Conservation (phyloP, 2,888 invertebrate genomes). For the Mongoloraphidia duomilia region DNA sequence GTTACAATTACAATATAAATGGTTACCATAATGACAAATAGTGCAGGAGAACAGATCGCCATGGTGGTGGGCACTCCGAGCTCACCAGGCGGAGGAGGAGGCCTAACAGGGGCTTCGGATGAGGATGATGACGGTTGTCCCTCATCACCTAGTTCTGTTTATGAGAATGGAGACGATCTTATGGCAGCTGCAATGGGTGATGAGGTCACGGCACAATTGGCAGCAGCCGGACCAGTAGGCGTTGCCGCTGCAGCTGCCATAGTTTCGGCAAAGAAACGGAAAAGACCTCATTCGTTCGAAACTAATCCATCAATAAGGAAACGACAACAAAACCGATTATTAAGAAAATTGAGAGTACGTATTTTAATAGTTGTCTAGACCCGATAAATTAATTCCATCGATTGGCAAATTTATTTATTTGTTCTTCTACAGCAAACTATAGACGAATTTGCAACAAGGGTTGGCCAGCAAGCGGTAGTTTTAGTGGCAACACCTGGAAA, state of each 20-base stretch:
- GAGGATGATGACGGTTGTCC: constrained; percentile 76
- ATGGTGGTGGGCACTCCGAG: constrained; percentile 37
- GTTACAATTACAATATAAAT: constrained; percentile 11
- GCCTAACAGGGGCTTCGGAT: constrained; percentile 39
- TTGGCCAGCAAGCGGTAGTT: constrained; percentile 94
- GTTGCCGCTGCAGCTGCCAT: constrained; percentile 96
- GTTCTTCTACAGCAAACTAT: constrained; percentile 60
- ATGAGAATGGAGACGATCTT: constrained; percentile 70
- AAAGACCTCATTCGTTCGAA: constrained; percentile 90
- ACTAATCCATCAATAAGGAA: constrained; percentile 94
- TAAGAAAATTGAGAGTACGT: constrained; percentile 69
- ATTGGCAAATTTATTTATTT: constrained; percentile 3
- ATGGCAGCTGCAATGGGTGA: constrained; percentile 77
- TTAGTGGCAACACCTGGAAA: constrained; percentile 93
- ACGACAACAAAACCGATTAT: constrained; percentile 83
- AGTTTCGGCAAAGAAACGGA: constrained; percentile 87
- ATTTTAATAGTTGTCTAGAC: constrained; percentile 2
- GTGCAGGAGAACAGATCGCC: constrained; percentile 43
- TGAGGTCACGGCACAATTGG: constrained; percentile 90
- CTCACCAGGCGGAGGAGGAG: constrained; percentile 36
- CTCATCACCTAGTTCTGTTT: constrained; percentile 62
- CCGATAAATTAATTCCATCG: neutral
- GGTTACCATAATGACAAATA: constrained; percentile 30
- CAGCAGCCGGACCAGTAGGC: constrained; percentile 90
- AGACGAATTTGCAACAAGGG: constrained; percentile 92